These are phyloP conservation scores for Gouania willdenowi DNA, from an alignment of 2,797 vertebrate genomes.

Conservation along the genomic window DNA sequence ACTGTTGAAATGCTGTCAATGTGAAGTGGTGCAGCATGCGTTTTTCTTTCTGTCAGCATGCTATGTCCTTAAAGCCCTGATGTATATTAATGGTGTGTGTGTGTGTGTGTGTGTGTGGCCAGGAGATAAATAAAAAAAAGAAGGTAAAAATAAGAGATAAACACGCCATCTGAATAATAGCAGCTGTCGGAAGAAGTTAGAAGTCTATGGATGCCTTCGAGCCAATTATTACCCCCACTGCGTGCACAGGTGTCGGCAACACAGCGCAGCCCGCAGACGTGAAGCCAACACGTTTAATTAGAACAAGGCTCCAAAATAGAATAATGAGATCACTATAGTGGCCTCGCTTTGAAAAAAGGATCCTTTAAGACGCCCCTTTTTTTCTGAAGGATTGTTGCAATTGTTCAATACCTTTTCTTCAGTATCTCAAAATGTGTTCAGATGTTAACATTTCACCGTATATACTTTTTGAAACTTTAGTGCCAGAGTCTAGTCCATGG, in stretches of 20 bases:
- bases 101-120: conserved; percentile 1
- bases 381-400: too few species aligned
- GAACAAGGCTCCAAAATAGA: conserved; percentile 54
- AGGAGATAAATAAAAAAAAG: background rate
- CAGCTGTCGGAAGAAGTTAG: conserved; percentile 60
- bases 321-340: conserved; percentile 13
- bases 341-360: too few species aligned
- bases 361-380: too few species aligned
- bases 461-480: too few species aligned
- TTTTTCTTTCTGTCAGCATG: conserved; percentile 51
- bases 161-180: conserved; percentile 57
- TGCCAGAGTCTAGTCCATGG: too few species aligned
- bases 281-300: conserved; percentile 71
- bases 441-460: too few species aligned
- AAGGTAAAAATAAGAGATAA: conserved; percentile 17
- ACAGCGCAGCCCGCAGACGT: conserved; percentile 42
- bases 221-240: conserved; percentile 60
- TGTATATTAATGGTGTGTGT: conserved; percentile 43
- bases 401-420: too few species aligned
- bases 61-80: conserved; percentile 38
- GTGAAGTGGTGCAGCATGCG: conserved; percentile 40
- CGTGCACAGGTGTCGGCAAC: conserved; percentile 62
- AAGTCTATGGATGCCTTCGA: conserved; percentile 39
- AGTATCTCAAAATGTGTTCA: too few species aligned
- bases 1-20: conserved; percentile 28